Evolutionary conservation across 2,888 invertebrate species (phyloP).

Genomic region (Cheilosia pagana): DNA sequence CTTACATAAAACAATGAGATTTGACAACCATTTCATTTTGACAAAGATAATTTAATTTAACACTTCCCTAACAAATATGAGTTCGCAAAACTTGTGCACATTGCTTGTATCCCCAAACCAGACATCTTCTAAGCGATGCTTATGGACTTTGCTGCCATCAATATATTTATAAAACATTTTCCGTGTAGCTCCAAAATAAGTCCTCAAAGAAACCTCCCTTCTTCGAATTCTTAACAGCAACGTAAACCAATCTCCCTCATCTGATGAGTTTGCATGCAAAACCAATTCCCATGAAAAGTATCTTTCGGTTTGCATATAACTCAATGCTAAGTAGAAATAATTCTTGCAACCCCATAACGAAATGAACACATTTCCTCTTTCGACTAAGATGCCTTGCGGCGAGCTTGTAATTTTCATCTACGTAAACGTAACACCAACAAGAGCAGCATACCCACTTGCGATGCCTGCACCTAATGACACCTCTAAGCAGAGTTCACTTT

Average conservation of each 20-base stretch:
- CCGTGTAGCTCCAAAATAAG: too few relatives aligned
- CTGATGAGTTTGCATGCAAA: slow-evolving; percentile 19
- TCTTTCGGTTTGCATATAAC: slow-evolving; percentile 20
- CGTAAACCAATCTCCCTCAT: slow-evolving; percentile 15
- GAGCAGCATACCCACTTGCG: neutral
- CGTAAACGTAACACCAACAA: slow-evolving; percentile 13
- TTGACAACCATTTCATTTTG: too few relatives aligned
- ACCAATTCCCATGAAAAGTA: slow-evolving; percentile 1
- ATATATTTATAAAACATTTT: too few relatives aligned
- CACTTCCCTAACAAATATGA: too few relatives aligned
- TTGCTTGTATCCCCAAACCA: too few relatives aligned
- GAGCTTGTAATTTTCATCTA: slow-evolving; percentile 23
- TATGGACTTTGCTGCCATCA: too few relatives aligned
- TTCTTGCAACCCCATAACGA: slow-evolving; percentile 35
- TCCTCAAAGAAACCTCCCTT: neutral
- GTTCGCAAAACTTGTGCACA: too few relatives aligned
- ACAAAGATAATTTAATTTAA: too few relatives aligned
- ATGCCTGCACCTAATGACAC: slow-evolving; percentile 63
- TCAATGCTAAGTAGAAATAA: slow-evolving; percentile 47
- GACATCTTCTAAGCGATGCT: too few relatives aligned
- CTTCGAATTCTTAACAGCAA: neutral
- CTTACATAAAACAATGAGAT: too few relatives aligned
- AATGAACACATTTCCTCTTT: slow-evolving; percentile 55
- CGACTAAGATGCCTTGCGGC: slow-evolving; percentile 42
- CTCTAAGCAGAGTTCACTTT: slow-evolving; percentile 44